phyloP scores from a whole-genome alignment of 2,888 invertebrate species.

The Thecophora atra region DNA sequence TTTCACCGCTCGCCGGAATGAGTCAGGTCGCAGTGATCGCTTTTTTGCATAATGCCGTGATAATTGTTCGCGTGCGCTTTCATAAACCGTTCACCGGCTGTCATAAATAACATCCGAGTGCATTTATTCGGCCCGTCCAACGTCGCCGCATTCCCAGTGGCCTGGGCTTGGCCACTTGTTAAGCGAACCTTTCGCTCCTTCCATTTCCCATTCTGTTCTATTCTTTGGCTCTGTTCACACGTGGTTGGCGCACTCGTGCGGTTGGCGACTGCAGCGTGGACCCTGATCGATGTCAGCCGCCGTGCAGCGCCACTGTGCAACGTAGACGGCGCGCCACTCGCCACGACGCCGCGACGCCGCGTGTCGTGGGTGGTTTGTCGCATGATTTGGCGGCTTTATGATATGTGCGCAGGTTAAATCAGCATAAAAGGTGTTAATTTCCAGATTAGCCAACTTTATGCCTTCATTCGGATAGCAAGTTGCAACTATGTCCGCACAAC shows the following conservation, averaged over 20 bases:
- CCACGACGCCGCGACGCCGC: neutral
- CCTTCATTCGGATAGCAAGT: neutral
- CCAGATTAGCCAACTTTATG: constrained; percentile 27
- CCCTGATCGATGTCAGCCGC: neutral
- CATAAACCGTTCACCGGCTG: neutral
- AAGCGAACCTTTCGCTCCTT: neutral
- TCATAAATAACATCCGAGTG: constrained; percentile 22
- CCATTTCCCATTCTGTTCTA: neutral
- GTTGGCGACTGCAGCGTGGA: neutral
- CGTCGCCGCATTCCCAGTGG: constrained; percentile 20
- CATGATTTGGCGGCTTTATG: constrained; percentile 30
- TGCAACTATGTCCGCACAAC: neutral
- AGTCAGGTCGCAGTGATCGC: neutral
- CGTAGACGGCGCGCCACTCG: neutral
- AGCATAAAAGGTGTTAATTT: constrained; percentile 34
- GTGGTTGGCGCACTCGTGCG: too few relatives aligned
- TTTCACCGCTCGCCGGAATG: neutral
- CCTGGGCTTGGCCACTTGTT: constrained; percentile 34
- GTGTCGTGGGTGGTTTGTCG: constrained; percentile 31
- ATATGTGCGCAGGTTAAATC: constrained; percentile 28
- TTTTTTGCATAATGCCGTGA: neutral
- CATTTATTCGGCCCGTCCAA: constrained; percentile 3
- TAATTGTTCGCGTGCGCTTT: constrained; percentile 7
- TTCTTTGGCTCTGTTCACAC: too few relatives aligned
- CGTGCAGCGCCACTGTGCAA: neutral